Conservation (phyloP, 1,140 invertebrate genomes). For the Calliphora vicina region DNA sequence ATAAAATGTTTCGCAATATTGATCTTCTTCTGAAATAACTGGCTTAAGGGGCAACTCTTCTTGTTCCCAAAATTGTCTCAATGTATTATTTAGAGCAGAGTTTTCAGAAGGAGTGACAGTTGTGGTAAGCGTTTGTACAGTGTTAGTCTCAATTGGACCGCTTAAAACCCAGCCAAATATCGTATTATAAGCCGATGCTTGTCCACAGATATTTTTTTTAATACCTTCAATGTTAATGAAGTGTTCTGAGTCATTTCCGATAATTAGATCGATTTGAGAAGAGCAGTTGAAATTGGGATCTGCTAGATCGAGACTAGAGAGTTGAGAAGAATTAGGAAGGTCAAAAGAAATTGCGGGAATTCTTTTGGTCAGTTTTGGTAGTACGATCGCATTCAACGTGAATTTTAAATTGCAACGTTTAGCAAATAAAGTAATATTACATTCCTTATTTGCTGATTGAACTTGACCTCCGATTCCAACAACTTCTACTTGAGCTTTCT, state of each 20-base stretch:
- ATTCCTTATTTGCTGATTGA: not conserved
- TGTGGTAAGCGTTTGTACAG: not conserved
- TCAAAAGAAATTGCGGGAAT: not conserved
- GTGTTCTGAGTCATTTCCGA: not conserved
- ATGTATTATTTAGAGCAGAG: not conserved
- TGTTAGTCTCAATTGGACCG: not conserved
- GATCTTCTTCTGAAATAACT: not conserved
- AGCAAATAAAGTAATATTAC: not conserved
- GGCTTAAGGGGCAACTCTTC: not conserved
- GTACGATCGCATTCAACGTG: not conserved
- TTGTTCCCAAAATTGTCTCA: slow-evolving; percentile 22
- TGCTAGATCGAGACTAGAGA: not conserved
- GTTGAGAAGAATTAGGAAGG: not conserved
- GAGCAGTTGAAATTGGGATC: slow-evolving; percentile 7
- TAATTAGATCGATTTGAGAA: not conserved
- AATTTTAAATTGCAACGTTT: not conserved
- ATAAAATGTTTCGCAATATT: not conserved
- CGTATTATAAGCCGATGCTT: not conserved
- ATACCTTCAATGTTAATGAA: not conserved
- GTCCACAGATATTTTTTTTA: not conserved
- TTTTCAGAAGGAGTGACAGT: not conserved
- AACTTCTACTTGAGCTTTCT: not conserved
- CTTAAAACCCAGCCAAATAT: slow-evolving; percentile 30
- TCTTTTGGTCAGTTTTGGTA: not conserved
- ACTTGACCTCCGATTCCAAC: not conserved